Base-by-base conservation (phyloP, 2,113 vertebrate genomes). In the Lepus americanus region DNA sequence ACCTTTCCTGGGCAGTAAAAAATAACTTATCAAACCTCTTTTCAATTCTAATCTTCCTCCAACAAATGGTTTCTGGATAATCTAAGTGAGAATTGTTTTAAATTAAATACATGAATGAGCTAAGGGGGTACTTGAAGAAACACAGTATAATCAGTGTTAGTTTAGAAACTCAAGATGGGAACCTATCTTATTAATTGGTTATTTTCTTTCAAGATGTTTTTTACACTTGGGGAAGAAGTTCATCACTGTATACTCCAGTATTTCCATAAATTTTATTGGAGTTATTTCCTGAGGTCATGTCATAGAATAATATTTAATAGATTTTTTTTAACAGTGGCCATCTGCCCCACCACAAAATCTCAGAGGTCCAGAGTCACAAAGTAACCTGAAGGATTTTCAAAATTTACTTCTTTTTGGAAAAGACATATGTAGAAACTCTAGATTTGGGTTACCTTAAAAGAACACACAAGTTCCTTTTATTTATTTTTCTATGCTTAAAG, bases 81-180 rank as follows among this genome's bases (percentile, higher is more conserved):
- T 87, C 55, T 82, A 89, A 88, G 19, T 95, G 80, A 95, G 53
- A 89, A 92, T 78, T 93, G 63, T 92, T 96, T 94, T 69, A 81
- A 94, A 88, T 78, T 39, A 96, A 97, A 78, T 82, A 77, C 31
- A 67, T 77, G 93, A 96, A 87, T 85, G 49, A 53, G 36, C 80
- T 92, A 77, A 93, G 72, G 33, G 94, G 20, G 64, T 90, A 89
- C 92, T 96, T 74, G 39, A 93, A 17, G 72, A 94, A 92, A 23
- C 69, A 36, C 85, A 51, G 19, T 81, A 55, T 87, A 81, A 92
- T 92, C 39, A 96, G 11, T 9, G 90, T 94, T 96, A 87, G 66
- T 84, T 95, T 51, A 94, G 90, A 87, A 92, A 69, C 67, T 87
- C 66, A 70, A 95, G 49, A 78, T 78, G 29, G 23, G 29, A 93